phyloP scores from a whole-genome alignment of 2,797 vertebrate genomes.

The Vultur gryphus region DNA sequence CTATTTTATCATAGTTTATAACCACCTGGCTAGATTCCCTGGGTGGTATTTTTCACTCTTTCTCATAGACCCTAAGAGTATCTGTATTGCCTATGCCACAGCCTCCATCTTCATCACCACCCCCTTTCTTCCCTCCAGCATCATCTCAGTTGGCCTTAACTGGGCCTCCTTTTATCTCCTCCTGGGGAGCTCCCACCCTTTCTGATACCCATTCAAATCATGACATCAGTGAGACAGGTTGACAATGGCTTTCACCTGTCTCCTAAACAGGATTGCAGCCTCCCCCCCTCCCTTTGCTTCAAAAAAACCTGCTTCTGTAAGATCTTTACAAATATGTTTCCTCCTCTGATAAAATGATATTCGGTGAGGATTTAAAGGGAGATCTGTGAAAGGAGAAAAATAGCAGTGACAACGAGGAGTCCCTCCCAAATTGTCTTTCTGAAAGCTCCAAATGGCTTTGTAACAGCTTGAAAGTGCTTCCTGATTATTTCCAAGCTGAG shows the following conservation, averaged over 20 bases:
- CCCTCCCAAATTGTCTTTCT: neutral
- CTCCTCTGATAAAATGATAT: neutral
- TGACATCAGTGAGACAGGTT: neutral
- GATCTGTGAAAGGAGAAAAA: neutral
- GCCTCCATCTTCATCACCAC: neutral
- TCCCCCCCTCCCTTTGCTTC: neutral
- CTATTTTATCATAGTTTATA: slow-evolving; percentile 19
- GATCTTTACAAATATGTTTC: neutral
- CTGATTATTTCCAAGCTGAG: neutral
- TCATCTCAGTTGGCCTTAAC: neutral
- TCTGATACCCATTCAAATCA: neutral
- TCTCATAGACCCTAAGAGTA: neutral
- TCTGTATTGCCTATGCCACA: neutral
- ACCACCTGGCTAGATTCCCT: slow-evolving; percentile 10
- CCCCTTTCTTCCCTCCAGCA: neutral
- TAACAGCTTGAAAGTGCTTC: slow-evolving; percentile 11
- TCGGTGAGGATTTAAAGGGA: neutral
- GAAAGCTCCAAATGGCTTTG: slow-evolving; percentile 17
- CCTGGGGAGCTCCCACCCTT: neutral
- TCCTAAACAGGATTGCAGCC: neutral
- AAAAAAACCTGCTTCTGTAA: neutral
- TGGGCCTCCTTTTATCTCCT: neutral
- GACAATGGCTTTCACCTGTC: neutral
- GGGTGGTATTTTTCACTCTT: neutral
- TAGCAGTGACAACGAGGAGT: neutral